These are phyloP conservation scores for Ceyx margarethae DNA, from an alignment of 2,113 vertebrate genomes.

Conservation along the genomic window DNA sequence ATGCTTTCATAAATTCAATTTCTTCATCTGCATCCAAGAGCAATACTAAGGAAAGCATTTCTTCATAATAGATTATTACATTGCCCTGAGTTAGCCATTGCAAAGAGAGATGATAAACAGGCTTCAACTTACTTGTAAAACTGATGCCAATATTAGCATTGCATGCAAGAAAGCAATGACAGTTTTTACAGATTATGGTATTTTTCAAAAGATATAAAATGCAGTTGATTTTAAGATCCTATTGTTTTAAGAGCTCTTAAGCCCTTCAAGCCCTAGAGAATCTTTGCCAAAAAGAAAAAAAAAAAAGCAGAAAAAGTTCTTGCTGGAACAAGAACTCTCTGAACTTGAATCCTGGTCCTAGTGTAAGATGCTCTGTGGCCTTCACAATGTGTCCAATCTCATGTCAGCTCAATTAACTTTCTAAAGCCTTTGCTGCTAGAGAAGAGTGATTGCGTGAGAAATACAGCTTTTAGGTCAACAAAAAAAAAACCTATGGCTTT, in stretches of 20 bases:
- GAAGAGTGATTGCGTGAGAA: not conserved
- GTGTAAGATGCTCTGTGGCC: not conserved
- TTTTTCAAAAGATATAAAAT: not conserved
- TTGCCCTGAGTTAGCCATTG: not conserved
- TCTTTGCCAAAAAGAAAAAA: not conserved
- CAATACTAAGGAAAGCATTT: conserved; percentile 3
- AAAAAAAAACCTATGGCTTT: not conserved
- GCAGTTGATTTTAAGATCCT: not conserved
- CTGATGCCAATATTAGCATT: not conserved
- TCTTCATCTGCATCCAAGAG: conserved; percentile 24
- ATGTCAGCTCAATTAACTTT: not conserved
- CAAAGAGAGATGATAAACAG: not conserved
- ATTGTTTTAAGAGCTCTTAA: not conserved
- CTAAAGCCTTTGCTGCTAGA: not conserved
- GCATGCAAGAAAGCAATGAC: not conserved
- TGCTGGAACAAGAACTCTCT: not conserved
- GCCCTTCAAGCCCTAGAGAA: not conserved
- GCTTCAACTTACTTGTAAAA: conserved; percentile 13
- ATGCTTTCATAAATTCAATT: not conserved
- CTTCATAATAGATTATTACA: not conserved
- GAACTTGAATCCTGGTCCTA: not conserved
- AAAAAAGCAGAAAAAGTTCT: not conserved
- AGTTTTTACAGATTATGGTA: not conserved
- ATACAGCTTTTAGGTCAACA: not conserved
- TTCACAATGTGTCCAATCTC: not conserved